phyloP scores from a whole-genome alignment of 2,888 invertebrate species.

The Nemoura dubitans region DNA sequence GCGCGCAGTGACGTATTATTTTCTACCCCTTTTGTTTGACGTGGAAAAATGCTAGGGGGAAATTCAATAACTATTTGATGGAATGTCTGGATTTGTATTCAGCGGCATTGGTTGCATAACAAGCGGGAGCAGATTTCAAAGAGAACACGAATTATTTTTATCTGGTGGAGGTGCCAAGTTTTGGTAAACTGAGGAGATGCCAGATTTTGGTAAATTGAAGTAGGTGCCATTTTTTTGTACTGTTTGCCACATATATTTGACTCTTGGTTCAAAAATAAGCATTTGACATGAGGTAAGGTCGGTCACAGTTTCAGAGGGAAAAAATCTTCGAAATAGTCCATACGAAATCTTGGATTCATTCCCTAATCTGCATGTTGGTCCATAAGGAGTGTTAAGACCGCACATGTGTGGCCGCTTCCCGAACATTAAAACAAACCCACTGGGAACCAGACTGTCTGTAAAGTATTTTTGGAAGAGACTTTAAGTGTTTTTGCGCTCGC shows the following conservation, averaged over 20 bases:
- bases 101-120: neutral
- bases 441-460: constrained; percentile 26
- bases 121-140: neutral
- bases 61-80: neutral
- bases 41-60: neutral
- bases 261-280: neutral
- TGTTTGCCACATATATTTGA: neutral
- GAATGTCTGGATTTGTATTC: neutral
- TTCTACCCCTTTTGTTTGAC: neutral
- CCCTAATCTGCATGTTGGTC: neutral
- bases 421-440: constrained; percentile 1
- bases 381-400: neutral
- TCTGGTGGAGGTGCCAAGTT: neutral
- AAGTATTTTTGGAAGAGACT: constrained; percentile 17
- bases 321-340: neutral
- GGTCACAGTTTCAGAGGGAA: neutral
- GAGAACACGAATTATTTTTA: neutral
- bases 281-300: neutral
- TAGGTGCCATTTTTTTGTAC: too few relatives aligned
- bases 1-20: neutral
- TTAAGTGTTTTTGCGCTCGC: neutral
- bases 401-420: constrained; percentile 22
- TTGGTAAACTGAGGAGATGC: neutral
- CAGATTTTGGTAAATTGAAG: neutral
- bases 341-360: neutral